phyloP scores from a whole-genome alignment of 2,797 vertebrate genomes.

The Parotocinclus haroldoi region DNA sequence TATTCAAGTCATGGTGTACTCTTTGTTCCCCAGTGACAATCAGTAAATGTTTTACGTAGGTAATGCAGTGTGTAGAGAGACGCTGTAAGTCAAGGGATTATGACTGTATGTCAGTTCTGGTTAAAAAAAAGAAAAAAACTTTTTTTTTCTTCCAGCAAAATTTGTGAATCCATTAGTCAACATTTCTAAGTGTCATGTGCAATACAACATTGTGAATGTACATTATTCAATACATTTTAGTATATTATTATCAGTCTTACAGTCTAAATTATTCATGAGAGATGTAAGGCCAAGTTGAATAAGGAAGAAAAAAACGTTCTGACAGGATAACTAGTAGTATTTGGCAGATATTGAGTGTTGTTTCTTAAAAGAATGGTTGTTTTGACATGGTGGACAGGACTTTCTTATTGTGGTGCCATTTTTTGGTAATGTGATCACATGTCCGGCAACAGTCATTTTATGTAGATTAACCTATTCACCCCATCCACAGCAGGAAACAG shows the following conservation, averaged over 20 bases:
- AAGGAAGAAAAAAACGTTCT: not conserved
- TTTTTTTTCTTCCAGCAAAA: no score
- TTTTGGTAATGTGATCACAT: slow-evolving; percentile 30
- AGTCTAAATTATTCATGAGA: no score
- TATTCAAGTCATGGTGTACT: slow-evolving; percentile 64
- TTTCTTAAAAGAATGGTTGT: slow-evolving; percentile 13
- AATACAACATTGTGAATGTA: no score
- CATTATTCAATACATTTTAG: no score
- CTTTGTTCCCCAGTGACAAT: slow-evolving; percentile 58
- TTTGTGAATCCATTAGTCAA: no score
- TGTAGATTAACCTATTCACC: slow-evolving; percentile 13
- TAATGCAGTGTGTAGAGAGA: slow-evolving; percentile 60
- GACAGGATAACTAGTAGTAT: slow-evolving; percentile 5
- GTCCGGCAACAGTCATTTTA: slow-evolving; percentile 6
- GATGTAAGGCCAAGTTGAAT: not conserved
- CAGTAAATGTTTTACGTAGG: slow-evolving; percentile 54
- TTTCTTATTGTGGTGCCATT: slow-evolving; percentile 21
- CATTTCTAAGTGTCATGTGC: no score
- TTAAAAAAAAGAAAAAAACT: no score
- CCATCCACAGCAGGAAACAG: slow-evolving; percentile 31
- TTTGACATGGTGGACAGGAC: slow-evolving; percentile 9
- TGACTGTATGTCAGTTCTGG: not conserved
- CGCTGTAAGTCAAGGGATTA: slow-evolving; percentile 14
- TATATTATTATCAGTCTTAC: no score
- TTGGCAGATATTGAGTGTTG: slow-evolving; percentile 17